phyloP scores from a whole-genome alignment of 2,888 invertebrate species.

The Macrophya annulata region DNA sequence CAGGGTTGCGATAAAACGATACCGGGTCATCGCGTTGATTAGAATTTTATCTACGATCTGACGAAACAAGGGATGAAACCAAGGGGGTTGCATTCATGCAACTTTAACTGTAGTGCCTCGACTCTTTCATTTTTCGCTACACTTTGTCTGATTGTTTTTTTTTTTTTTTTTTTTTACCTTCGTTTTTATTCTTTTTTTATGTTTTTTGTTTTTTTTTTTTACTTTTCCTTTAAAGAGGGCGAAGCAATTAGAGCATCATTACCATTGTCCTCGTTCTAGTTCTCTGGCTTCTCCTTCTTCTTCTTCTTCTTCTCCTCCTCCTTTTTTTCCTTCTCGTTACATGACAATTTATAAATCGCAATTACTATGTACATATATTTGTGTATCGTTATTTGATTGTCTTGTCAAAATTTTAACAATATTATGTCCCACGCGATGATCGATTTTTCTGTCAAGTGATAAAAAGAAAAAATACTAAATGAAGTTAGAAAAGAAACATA shows the following conservation, averaged over 20 bases:
- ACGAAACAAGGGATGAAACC: conserved; percentile 33
- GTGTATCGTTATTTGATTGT: neutral
- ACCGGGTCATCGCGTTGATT: conserved; percentile 37
- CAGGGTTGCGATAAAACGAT: conserved; percentile 33
- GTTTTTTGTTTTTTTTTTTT: neutral
- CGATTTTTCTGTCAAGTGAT: neutral
- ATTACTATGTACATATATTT: neutral
- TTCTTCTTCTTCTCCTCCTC: neutral
- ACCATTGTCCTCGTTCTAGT: conserved; percentile 10
- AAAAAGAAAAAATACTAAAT: too few species aligned
- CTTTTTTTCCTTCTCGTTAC: neutral
- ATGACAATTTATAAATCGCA: neutral
- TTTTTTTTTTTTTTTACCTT: neutral
- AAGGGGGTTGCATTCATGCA: neutral
- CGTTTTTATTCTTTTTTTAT: too few species aligned
- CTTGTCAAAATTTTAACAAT: neutral
- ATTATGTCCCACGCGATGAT: neutral
- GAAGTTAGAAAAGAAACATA: neutral
- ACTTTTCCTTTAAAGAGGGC: conserved; percentile 3
- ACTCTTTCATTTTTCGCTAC: conserved; percentile 8
- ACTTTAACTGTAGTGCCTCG: neutral
- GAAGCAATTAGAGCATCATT: conserved; percentile 12
- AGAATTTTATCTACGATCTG: conserved; percentile 28
- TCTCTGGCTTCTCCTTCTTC: neutral
- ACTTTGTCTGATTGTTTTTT: conserved; percentile 12